Evolutionary conservation across 2,888 invertebrate genomes (phyloP).

Genomic region (Orthosia cruda): DNA sequence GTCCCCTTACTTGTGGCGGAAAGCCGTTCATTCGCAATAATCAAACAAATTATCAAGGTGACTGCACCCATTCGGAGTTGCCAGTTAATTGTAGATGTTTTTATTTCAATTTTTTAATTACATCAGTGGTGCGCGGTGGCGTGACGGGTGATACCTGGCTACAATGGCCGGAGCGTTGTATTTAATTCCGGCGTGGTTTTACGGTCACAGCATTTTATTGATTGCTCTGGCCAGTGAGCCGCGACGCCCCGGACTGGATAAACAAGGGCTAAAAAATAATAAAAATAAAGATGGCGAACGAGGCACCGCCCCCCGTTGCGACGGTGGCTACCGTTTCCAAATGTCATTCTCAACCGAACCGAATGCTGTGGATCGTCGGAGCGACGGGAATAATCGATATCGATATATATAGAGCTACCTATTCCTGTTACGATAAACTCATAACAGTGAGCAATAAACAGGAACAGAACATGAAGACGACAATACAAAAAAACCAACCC

Average conservation of each 20-base stretch:
- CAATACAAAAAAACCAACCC: neutral
- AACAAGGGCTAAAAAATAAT: slow-evolving; percentile 88
- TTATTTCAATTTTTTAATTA: slow-evolving; percentile 78
- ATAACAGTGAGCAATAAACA: neutral
- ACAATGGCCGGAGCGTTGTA: slow-evolving; percentile 77
- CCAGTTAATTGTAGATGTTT: slow-evolving; percentile 62
- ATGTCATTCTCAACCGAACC: slow-evolving; percentile 86
- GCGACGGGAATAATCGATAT: slow-evolving; percentile 65
- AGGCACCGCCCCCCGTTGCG: slow-evolving; percentile 89
- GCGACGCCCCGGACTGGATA: slow-evolving; percentile 87
- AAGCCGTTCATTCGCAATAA: slow-evolving; percentile 42
- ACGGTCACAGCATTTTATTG: slow-evolving; percentile 89
- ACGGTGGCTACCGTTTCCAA: slow-evolving; percentile 88
- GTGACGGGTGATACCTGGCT: slow-evolving; percentile 75
- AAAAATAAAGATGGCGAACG: slow-evolving; percentile 88
- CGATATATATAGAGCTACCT: slow-evolving; percentile 36
- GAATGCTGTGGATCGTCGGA: slow-evolving; percentile 57
- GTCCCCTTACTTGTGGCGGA: slow-evolving; percentile 29
- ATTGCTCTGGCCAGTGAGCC: slow-evolving; percentile 88
- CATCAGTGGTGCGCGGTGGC: slow-evolving; percentile 70
- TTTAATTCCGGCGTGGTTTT: slow-evolving; percentile 88
- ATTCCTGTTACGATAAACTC: neutral
- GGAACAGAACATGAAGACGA: neutral
- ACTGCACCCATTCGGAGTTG: slow-evolving; percentile 60
- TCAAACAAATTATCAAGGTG: slow-evolving; percentile 61